Base-by-base conservation (phyloP, 37 sponge, comb jelly and placozoan species). In the Chondrosia reniformis region DNA sequence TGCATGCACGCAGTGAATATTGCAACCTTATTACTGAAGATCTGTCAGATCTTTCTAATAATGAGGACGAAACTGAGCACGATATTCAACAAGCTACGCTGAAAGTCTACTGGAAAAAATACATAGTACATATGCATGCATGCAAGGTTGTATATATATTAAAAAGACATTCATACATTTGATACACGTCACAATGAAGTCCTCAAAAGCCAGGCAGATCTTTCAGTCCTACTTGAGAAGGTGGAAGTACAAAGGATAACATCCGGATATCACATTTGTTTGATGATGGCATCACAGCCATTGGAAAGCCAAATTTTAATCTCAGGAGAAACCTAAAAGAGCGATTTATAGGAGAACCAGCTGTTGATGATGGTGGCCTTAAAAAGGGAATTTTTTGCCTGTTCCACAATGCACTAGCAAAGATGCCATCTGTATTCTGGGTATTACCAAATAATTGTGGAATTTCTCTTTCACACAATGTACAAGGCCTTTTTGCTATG, bases 281-380 rank as follows among this genome's bases (percentile, higher is more conserved):
- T 2, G 33, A 64, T 32, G 66, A 64, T 64, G 2, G 34, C 66
- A 28, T 64, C 34, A 3, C 3, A 32, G 34, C 66, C 66, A 8
- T 64, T 27, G 2, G 4, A 1, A 2, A 7, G 3, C 6, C 34
- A 28, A 32, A 19, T 2, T 64, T 27, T 27, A 3, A 32, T 21
- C 66, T 7, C 31, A 33, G 3, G 34, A 4, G 34, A 5, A 32
- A 13, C 33, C 66, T 64, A 4, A 64, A 64, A 7, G 7, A 33
- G 5, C 28, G 31, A 13, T 64, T 64, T 36, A 33, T 64, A 2
- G 66, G 66, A 32, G 66, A 64, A 36, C 66, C 66, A 64, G 31
- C 33, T 9, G 66, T 33, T 32, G 66, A 64, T 64, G 66, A 64
- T 31, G 66, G 66, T 64, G 66, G 66, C 33, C 66, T 36, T 4